These are phyloP conservation scores for Dipodomys merriami DNA, from an alignment of 2,113 vertebrate genomes.

Conservation along the genomic window DNA sequence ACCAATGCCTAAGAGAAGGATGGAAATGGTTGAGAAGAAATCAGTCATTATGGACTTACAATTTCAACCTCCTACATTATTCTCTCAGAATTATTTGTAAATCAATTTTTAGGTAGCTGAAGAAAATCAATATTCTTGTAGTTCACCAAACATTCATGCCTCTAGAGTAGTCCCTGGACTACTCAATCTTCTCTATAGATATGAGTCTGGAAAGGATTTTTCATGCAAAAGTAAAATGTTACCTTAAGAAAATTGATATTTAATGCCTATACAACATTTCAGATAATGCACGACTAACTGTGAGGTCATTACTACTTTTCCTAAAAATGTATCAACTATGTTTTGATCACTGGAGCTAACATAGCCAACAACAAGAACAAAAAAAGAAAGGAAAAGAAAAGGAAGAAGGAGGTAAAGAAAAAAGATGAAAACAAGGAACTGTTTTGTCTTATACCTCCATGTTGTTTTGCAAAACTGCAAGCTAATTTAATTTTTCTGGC, in stretches of 20 bases:
- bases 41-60: background rate
- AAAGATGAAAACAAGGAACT: background rate
- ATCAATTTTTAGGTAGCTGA: background rate
- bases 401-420: no score
- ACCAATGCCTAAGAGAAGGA: background rate
- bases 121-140: background rate
- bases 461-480: background rate
- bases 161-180: background rate
- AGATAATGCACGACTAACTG: background rate
- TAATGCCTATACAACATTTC: background rate
- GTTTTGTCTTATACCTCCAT: background rate
- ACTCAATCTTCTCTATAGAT: background rate
- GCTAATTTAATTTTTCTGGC: background rate
- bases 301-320: background rate
- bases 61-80: background rate
- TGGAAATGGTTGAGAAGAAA: background rate
- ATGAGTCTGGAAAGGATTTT: background rate
- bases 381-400: background rate
- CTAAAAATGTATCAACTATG: background rate
- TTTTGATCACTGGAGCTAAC: background rate
- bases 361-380: background rate
- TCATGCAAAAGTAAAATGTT: constrained; percentile 27
- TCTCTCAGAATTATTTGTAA: background rate
- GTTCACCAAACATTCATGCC: background rate
- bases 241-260: background rate